Evolutionary conservation across 2,113 vertebrate species (phyloP).

Genomic region (Mus spicilegus): DNA sequence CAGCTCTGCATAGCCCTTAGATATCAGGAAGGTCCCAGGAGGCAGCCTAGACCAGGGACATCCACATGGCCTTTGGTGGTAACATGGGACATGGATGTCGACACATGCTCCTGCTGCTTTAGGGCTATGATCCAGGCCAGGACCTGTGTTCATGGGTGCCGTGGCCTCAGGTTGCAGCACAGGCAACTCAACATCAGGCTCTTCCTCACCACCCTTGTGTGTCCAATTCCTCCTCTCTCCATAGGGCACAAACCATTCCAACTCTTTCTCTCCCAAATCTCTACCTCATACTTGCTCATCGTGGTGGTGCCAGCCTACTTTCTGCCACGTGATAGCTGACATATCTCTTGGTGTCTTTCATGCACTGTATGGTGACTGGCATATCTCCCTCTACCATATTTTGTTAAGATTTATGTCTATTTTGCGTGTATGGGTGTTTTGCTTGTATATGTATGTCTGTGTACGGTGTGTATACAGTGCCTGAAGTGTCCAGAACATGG

Average conservation of each 20-base stretch:
- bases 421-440: not conserved
- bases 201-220: not conserved
- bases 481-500: not conserved
- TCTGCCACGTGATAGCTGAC: not conserved
- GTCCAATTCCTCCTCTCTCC: not conserved
- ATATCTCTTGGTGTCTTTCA: not conserved
- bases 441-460: not conserved
- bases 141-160: not conserved
- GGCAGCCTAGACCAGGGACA: no score
- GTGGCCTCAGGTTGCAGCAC: no score
- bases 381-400: not conserved
- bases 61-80: not conserved
- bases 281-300: no score
- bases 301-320: not conserved
- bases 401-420: not conserved
- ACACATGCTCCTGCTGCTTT: not conserved
- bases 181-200: not conserved
- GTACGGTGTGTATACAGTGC: not conserved
- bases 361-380: not conserved
- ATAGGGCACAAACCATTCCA: no score
- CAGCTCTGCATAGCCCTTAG: no score
- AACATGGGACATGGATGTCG: not conserved
- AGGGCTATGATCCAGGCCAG: not conserved
- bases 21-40: no score
- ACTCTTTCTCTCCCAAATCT: no score